phyloP scores from a whole-genome alignment of 2,113 vertebrate genomes.

The Psittacus erithacus region DNA sequence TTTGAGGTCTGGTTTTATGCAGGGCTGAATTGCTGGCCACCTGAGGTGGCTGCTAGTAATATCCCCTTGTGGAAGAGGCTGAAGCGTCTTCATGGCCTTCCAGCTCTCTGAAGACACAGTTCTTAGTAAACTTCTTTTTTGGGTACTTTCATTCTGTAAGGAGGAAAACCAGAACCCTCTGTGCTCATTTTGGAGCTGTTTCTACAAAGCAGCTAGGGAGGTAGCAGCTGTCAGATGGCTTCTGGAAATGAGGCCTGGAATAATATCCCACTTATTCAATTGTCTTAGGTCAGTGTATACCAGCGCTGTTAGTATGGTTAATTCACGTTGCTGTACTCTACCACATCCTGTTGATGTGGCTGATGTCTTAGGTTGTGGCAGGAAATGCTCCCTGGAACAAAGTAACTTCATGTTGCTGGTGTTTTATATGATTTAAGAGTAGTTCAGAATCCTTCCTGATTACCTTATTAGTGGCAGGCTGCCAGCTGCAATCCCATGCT shows the following conservation, averaged over 20 bases:
- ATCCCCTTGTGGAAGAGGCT: not conserved
- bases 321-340: not conserved
- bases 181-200: conserved; percentile 15
- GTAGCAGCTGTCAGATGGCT: conserved; percentile 46
- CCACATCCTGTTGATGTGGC: fast-evolving
- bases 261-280: conserved; percentile 1
- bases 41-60: not conserved
- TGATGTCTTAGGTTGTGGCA: not conserved
- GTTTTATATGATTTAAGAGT: not conserved
- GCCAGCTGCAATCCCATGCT: not conserved
- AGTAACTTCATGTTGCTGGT: not conserved
- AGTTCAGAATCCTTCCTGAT: not conserved
- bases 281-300: not conserved
- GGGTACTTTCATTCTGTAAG: not conserved
- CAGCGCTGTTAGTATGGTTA: not conserved
- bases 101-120: not conserved
- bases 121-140: not conserved
- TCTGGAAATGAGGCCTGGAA: conserved; percentile 33
- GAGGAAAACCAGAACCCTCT: not conserved
- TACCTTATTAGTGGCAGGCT: not conserved
- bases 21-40: not conserved
- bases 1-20: not conserved
- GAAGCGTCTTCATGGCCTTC: not conserved
- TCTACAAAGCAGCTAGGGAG: not conserved
- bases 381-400: not conserved